Conservation (phyloP, 2,797 vertebrate genomes). For the Balearica regulorum region DNA sequence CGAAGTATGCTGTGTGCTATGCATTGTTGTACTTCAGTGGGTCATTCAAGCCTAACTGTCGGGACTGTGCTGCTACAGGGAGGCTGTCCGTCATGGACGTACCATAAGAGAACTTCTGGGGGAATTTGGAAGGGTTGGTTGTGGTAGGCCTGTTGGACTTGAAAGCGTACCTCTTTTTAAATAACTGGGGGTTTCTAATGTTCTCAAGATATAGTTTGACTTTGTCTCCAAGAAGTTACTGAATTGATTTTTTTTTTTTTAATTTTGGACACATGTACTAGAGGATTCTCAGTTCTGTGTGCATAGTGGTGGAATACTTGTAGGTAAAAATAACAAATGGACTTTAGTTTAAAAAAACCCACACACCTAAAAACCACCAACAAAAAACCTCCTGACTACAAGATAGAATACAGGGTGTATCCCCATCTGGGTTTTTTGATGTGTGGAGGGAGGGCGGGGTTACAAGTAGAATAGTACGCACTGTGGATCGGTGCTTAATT, state of each 20-base stretch:
- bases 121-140: neutral
- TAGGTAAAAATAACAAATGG: neutral
- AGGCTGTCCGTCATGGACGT: neutral
- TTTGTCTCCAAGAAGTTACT: neutral
- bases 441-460: conserved; percentile 27
- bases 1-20: neutral
- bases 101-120: neutral
- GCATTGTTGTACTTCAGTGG: neutral
- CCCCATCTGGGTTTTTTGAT: conserved; percentile 10
- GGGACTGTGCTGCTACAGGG: neutral
- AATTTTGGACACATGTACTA: neutral
- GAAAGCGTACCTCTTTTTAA: neutral
- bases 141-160: neutral
- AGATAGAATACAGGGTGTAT: conserved; percentile 47
- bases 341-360: neutral
- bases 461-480: conserved; percentile 46
- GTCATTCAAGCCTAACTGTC: neutral
- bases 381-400: neutral
- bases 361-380: neutral
- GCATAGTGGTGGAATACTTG: neutral
- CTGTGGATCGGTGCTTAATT: conserved; percentile 74
- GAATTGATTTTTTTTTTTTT: neutral
- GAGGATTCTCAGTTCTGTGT: conserved; percentile 32
- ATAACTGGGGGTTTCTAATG: neutral
- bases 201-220: neutral